phyloP scores from a whole-genome alignment of 2,113 vertebrate species.

The Burhinus bistriatus region DNA sequence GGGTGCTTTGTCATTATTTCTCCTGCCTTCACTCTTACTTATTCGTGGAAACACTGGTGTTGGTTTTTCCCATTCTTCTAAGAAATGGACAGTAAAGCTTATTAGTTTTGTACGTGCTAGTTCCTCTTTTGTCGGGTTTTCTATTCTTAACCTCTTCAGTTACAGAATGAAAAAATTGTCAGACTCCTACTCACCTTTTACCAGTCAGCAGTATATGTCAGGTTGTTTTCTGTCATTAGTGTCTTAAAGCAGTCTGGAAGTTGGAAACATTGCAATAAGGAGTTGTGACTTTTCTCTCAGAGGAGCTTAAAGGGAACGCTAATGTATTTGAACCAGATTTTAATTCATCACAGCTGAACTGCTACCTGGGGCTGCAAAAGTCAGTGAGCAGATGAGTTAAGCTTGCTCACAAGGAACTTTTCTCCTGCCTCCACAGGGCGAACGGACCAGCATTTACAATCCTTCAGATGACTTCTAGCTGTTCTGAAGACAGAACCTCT shows the following conservation, averaged over 20 bases:
- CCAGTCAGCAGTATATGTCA: not conserved
- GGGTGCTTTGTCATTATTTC: not conserved
- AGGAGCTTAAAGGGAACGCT: not conserved
- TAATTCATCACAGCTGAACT: not conserved
- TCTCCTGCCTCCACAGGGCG: not conserved
- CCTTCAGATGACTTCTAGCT: not conserved
- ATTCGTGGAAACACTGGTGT: not conserved
- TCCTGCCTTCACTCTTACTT: not conserved
- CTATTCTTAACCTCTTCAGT: conserved; percentile 2
- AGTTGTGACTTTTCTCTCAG: not conserved
- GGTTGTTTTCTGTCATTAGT: not conserved
- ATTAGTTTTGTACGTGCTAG: not conserved
- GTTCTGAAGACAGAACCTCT: not conserved
- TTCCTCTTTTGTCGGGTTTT: not conserved
- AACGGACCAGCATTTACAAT: not conserved
- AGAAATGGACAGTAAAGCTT: not conserved
- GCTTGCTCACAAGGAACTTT: not conserved
- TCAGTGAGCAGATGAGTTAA: not conserved
- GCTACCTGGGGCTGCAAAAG: not conserved
- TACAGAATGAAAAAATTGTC: not conserved
- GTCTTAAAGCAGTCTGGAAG: not conserved
- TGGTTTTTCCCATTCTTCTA: not conserved
- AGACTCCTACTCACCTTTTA: not conserved
- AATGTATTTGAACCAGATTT: not conserved
- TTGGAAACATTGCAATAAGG: not conserved